Conservation (phyloP, 1,140 invertebrate species). For the Littorina saxatilis region DNA sequence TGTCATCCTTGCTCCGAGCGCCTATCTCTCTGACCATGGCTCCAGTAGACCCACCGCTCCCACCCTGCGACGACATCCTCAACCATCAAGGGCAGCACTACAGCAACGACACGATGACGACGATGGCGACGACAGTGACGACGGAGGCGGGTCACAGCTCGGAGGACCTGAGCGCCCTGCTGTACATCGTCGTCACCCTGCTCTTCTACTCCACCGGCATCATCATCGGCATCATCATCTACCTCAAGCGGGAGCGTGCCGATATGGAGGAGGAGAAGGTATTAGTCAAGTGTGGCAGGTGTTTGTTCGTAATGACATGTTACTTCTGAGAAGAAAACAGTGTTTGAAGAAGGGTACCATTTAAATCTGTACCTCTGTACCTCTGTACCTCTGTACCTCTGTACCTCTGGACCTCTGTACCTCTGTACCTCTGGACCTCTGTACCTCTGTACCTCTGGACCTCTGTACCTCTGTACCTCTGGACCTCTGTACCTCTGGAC, state of each 20-base stretch:
- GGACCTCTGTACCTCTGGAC: too few species aligned
- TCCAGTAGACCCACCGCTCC: background rate
- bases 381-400: too few species aligned
- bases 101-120: background rate
- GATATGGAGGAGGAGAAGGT: conserved; percentile 69
- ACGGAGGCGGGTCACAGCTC: background rate
- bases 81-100: conserved; percentile 29
- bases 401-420: too few species aligned
- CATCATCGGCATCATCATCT: conserved; percentile 68
- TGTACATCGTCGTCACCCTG: conserved; percentile 70
- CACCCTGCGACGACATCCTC: background rate
- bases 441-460: too few species aligned
- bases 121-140: conserved; percentile 16
- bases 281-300: too few species aligned
- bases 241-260: conserved; percentile 66
- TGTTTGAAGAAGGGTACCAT: too few species aligned
- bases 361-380: too few species aligned
- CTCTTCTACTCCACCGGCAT: conserved; percentile 72
- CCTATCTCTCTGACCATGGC: background rate
- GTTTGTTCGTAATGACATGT: too few species aligned
- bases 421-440: too few species aligned
- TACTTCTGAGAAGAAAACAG: too few species aligned
- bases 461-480: too few species aligned
- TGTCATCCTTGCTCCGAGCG: too few species aligned
- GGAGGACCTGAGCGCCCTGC: conserved; percentile 62